These are phyloP conservation scores for Amphiprion ocellaris DNA, from an alignment of 2,113 vertebrate genomes.

Conservation along the genomic window DNA sequence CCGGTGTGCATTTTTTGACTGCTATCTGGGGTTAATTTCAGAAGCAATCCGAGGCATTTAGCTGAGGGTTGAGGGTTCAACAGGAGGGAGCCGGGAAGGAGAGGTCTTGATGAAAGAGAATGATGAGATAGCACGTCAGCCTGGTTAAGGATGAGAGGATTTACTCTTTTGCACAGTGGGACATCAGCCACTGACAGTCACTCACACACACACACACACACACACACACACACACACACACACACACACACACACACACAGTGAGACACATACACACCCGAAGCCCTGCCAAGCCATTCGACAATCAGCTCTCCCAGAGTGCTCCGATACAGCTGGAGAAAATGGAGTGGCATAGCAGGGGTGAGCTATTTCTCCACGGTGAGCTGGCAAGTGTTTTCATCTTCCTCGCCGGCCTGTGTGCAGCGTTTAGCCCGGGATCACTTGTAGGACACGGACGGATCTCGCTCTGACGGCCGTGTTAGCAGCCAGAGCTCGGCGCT, in stretches of 20 bases:
- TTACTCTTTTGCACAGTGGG: constrained; percentile 63
- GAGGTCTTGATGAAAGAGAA: constrained; percentile 69
- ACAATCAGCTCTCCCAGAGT: constrained; percentile 63
- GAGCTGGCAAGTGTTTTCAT: constrained; percentile 63
- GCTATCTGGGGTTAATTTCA: not conserved
- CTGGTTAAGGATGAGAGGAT: constrained; percentile 70
- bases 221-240: constrained; percentile 23
- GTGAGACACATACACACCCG: constrained; percentile 33
- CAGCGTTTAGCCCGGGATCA: constrained; percentile 60
- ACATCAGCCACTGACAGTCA: constrained; percentile 39
- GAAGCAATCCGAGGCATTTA: constrained; percentile 40
- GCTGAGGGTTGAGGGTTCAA: constrained; percentile 50
- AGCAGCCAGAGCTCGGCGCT: constrained; percentile 41
- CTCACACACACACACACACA: constrained; percentile 31
- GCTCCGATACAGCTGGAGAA: constrained; percentile 62
- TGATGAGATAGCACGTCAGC: constrained; percentile 65
- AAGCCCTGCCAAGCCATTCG: constrained; percentile 57
- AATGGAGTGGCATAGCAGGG: constrained; percentile 66
- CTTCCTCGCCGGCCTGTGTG: constrained; percentile 39
- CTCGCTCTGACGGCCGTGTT: constrained; percentile 52
- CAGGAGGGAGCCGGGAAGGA: constrained; percentile 50
- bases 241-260: constrained; percentile 53
- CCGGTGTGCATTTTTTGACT: constrained; percentile 5
- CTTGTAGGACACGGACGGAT: constrained; percentile 55
- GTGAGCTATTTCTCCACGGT: constrained; percentile 53